Conservation (phyloP, 2,797 vertebrate species). For the Tauraco hartlaubi region DNA sequence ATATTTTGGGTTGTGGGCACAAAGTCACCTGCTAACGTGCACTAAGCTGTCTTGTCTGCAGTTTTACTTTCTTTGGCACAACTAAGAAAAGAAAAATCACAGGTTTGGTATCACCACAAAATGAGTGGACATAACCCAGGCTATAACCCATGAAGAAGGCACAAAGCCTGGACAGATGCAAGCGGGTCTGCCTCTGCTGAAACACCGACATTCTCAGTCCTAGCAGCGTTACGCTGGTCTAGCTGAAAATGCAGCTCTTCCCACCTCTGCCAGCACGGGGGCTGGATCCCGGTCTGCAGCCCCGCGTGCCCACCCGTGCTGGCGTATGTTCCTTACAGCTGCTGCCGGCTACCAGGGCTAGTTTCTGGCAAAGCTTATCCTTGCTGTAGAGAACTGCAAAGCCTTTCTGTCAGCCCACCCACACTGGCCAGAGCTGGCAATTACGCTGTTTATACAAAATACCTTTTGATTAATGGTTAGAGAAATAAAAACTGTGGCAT, state of each 20-base stretch:
- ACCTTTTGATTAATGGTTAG: constrained; percentile 65
- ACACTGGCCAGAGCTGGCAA: constrained; percentile 21
- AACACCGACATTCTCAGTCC: neutral
- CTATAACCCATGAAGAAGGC: neutral
- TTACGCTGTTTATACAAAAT: constrained; percentile 48
- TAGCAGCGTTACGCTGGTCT: neutral
- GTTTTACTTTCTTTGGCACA: neutral
- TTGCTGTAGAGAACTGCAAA: neutral
- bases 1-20: neutral
- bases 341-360: neutral
- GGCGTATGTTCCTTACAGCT: neutral
- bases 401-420: constrained; percentile 60
- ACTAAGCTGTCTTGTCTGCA: neutral
- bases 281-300: neutral
- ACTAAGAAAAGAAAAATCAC: neutral
- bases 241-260: neutral
- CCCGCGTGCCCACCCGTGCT: neutral
- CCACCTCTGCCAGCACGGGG: neutral
- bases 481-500: constrained; percentile 50
- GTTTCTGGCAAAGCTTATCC: neutral
- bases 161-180: neutral
- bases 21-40: neutral
- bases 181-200: neutral
- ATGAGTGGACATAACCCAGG: neutral
- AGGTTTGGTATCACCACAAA: neutral